Conservation (phyloP, 37 sponge, comb jelly and placozoan species). For the Oopsacas minuta region DNA sequence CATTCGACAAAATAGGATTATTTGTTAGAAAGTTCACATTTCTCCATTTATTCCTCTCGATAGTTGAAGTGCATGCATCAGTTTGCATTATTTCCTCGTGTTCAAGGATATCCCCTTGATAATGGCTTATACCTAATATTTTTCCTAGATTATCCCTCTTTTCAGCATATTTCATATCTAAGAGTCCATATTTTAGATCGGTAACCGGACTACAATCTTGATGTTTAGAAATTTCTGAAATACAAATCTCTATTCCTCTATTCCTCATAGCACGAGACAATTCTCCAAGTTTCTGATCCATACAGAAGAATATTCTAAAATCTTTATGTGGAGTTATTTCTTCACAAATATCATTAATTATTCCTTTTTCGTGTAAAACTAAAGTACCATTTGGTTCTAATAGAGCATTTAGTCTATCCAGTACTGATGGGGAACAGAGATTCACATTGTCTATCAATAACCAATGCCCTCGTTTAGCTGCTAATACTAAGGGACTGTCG, state of each 20-base stretch:
- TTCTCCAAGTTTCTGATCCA: slow-evolving; percentile 84
- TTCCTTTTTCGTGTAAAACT: slow-evolving; percentile 72
- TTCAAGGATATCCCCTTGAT: background rate
- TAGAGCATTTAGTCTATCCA: slow-evolving; percentile 84
- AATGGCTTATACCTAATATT: background rate
- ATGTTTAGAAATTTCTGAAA: slow-evolving; percentile 33
- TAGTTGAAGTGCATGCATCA: background rate
- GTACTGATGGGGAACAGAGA: slow-evolving; percentile 73
- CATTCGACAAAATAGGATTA: background rate
- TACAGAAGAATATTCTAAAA: slow-evolving; percentile 76
- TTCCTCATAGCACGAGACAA: slow-evolving; percentile 92
- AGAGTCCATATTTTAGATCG: background rate
- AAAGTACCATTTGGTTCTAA: slow-evolving; percentile 75
- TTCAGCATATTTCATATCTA: background rate
- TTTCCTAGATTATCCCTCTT: background rate
- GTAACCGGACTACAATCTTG: background rate
- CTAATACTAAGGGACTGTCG: slow-evolving; percentile 70
- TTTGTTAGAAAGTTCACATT: background rate
- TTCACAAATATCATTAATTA: slow-evolving; percentile 36
- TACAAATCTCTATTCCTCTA: slow-evolving; percentile 73
- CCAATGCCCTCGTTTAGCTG: slow-evolving; percentile 77
- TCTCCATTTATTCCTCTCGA: background rate
- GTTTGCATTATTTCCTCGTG: background rate
- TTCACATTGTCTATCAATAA: slow-evolving; percentile 79
- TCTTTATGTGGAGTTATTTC: slow-evolving; percentile 62